These are phyloP conservation scores for Saccopteryx bilineata DNA, from an alignment of 2,113 vertebrate species.

Conservation along the genomic window DNA sequence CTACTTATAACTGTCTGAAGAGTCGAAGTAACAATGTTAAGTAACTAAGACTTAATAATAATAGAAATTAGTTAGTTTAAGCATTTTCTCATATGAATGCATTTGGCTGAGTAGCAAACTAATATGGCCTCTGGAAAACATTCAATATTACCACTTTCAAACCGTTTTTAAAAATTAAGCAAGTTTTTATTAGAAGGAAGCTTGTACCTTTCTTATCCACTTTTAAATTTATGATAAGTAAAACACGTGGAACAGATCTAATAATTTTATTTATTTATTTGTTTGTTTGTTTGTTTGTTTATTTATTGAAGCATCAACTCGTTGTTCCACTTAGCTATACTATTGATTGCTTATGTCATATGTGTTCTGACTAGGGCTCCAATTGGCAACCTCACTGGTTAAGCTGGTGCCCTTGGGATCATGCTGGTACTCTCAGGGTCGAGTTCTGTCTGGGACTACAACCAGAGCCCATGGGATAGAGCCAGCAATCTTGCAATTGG, in stretches of 20 bases:
- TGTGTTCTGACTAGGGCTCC: too few species aligned
- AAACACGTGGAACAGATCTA: neutral
- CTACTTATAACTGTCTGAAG: slow-evolving; percentile 34
- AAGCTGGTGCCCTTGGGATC: too few species aligned
- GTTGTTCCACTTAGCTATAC: too few species aligned
- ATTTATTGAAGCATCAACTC: too few species aligned
- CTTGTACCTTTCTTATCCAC: neutral
- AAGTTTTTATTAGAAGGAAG: neutral
- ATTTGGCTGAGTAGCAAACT: neutral
- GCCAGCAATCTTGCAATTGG: too few species aligned
- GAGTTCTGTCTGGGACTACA: too few species aligned
- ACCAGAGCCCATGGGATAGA: too few species aligned
- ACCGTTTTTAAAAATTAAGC: neutral
- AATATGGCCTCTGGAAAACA: slow-evolving; percentile 20
- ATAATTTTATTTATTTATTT: too few species aligned
- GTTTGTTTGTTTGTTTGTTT: too few species aligned
- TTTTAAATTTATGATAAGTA: neutral
- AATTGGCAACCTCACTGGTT: too few species aligned
- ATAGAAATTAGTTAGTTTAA: slow-evolving; percentile 5
- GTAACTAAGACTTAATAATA: slow-evolving; percentile 3
- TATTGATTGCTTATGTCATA: too few species aligned
- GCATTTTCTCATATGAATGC: neutral
- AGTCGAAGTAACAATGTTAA: neutral
- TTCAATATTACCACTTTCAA: neutral
- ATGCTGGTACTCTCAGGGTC: too few species aligned